Conservation (phyloP, 2,113 vertebrate species). For the Lagopus leucura region DNA sequence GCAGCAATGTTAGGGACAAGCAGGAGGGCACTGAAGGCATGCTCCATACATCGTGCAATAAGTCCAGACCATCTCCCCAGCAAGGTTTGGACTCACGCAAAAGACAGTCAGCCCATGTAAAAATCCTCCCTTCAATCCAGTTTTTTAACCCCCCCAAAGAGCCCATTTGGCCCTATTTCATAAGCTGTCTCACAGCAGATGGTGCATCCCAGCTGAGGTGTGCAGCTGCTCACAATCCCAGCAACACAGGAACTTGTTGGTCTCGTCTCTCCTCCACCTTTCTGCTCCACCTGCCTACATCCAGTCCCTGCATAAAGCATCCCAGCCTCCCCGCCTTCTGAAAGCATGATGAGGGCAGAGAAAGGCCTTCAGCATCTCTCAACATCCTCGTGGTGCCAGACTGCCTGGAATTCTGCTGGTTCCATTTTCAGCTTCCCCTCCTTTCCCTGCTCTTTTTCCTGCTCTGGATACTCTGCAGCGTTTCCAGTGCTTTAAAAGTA, state of each 20-base stretch:
- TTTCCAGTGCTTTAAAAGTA: neutral
- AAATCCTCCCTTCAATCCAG: accelerated
- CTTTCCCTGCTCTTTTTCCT: neutral
- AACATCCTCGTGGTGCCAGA: accelerated
- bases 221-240: neutral
- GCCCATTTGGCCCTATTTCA: neutral
- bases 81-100: neutral
- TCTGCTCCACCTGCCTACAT: neutral
- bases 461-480: accelerated
- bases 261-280: neutral
- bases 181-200: neutral
- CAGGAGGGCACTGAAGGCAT: neutral
- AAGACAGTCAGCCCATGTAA: neutral
- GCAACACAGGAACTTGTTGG: conserved; percentile 17
- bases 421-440: neutral
- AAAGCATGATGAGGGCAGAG: neutral
- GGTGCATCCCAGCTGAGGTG: neutral
- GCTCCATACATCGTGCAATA: accelerated
- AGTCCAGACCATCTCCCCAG: neutral
- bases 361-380: neutral
- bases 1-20: neutral
- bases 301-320: neutral
- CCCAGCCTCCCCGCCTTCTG: neutral
- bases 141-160: neutral
- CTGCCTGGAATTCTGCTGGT: neutral